These are phyloP conservation scores for Triops longicaudatus DNA, from an alignment of 1,140 invertebrate genomes.

Conservation along the genomic window DNA sequence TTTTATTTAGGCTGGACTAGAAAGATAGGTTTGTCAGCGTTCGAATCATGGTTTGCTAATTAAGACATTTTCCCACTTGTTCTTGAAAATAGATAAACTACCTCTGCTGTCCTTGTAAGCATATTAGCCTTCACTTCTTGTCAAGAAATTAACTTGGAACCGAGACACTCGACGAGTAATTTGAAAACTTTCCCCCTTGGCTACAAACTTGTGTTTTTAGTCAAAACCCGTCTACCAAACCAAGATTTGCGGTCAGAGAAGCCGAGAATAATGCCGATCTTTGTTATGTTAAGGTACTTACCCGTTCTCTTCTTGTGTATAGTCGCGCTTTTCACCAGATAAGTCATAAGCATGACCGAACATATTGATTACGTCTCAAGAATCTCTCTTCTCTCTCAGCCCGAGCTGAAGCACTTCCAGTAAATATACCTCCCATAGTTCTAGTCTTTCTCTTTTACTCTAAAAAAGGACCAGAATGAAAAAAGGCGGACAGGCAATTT, in stretches of 20 bases:
- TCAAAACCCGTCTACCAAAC: no score
- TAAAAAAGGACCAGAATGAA: neutral
- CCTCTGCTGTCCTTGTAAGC: neutral
- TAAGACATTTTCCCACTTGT: neutral
- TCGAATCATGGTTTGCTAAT: neutral
- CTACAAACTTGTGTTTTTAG: neutral
- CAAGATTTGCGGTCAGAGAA: neutral
- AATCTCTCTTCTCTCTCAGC: neutral
- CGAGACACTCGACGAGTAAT: neutral
- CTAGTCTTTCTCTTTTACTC: neutral
- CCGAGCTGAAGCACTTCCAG: neutral
- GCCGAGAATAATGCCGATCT: neutral
- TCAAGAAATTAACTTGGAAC: neutral
- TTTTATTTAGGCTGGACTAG: neutral
- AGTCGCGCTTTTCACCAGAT: conserved; percentile 3
- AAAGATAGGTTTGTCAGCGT: neutral
- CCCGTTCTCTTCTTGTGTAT: neutral
- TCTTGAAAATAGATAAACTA: neutral
- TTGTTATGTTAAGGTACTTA: neutral
- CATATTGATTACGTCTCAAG: conserved; percentile 10
- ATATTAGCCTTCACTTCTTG: neutral
- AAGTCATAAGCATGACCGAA: conserved; percentile 10
- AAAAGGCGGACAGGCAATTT: neutral
- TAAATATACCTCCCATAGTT: neutral
- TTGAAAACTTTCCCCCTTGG: neutral